Base-by-base conservation (phyloP, 2,888 invertebrate species). In the Campaea margaritaria region DNA sequence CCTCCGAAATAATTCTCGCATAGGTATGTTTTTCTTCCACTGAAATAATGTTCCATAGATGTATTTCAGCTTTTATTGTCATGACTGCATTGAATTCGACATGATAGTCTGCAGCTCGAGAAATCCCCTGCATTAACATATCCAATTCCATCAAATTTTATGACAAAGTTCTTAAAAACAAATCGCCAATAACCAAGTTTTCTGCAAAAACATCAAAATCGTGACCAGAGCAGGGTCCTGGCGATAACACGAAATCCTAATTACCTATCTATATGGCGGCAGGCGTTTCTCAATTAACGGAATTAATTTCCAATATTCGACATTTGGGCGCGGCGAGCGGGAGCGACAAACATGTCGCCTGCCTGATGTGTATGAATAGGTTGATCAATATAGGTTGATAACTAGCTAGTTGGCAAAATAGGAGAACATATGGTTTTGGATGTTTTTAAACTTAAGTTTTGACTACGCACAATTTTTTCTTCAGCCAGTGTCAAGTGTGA, bases 251-350 rank as follows among this genome's bases (percentile, higher is more conserved):
- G 42, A 47, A 53, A 47, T 41, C 16, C 31, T 54, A 41, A 54
- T 54, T 39, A 44, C 11, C 10, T 12, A 13, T 36, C 14, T 12
- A 42, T 13, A 31, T 8, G 16, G 7, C n/a, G 16, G 15, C 15
- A 42, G 41, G 42, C 54, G n/a, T 67, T 68, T 70, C 62, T 70
- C 76, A 81, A 82, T 81, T 77, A 81, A 64, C 65, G 43, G 74
- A 75, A 82, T 81, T 77, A 78, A 82, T 79, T 77, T 73, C 69
- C 78, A 64, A 77, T 79, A 75, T 68, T 76, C 70, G 62, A 54
- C 14, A 36, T 13, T 38, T 27, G 50, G 59, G 55, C 31, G 45
- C 34, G 58, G 42, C 52, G 38, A n/a, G 12, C 7, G 36, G 38
- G 41, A 42, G 31, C 41, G 31, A 28, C 59, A 36, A 36, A 36